Evolutionary conservation across 1,140 invertebrate genomes (phyloP).

Genomic region (Hirudo medicinalis): DNA sequence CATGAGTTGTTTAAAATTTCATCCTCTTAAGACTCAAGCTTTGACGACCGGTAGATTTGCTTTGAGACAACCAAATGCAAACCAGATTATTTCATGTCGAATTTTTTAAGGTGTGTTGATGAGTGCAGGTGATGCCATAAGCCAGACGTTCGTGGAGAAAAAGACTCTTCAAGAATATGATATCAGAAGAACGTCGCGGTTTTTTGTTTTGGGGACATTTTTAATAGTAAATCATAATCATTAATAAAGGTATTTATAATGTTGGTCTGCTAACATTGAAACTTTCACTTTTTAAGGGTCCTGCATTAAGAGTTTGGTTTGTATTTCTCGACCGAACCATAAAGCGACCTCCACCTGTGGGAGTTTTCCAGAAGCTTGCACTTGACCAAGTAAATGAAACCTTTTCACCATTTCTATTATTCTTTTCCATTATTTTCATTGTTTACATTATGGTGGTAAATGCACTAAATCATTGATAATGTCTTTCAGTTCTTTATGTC

Average conservation of each 20-base stretch:
- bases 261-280: not conserved
- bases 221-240: not conserved
- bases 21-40: constrained; percentile 8
- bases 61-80: not conserved
- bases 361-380: constrained; percentile 4
- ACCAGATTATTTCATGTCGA: not conserved
- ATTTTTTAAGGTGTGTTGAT: constrained; percentile 12
- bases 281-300: not conserved
- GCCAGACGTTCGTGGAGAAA: constrained; percentile 10
- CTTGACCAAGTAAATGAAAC: constrained; percentile 10
- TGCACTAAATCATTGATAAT: not conserved
- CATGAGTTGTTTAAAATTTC: not conserved
- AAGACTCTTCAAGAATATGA: constrained; percentile 2
- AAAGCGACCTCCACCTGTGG: constrained; percentile 5
- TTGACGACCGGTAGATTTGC: not conserved
- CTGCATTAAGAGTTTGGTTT: constrained; percentile 11
- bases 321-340: constrained; percentile 5
- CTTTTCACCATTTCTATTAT: not conserved
- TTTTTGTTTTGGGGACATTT: constrained; percentile 11
- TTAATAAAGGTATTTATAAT: not conserved
- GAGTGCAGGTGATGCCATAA: constrained; percentile 10
- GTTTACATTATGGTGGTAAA: not conserved
- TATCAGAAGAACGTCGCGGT: not conserved
- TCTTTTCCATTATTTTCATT: not conserved
- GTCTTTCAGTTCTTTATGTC: not conserved